phyloP scores from a whole-genome alignment of 1,140 invertebrate genomes.

The Pararge aegeria region DNA sequence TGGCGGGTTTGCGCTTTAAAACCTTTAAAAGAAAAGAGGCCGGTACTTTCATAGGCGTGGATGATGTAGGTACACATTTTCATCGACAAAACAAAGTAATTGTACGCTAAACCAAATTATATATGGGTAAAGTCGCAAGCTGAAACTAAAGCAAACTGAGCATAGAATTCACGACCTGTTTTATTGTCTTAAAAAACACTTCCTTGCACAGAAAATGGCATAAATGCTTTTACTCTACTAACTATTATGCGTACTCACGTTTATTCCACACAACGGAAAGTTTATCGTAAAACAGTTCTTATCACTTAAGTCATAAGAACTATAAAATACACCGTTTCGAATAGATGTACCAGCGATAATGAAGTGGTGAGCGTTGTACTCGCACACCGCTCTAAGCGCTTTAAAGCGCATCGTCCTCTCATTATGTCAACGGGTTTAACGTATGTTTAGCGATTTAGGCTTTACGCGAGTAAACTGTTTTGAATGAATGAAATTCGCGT shows the following conservation, averaged over 20 bases:
- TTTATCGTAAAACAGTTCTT: background rate
- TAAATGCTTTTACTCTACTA: background rate
- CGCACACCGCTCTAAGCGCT: background rate
- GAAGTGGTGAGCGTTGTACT: background rate
- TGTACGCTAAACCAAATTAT: too few relatives aligned
- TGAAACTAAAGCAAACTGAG: background rate
- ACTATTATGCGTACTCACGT: constrained; percentile 1
- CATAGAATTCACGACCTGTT: background rate
- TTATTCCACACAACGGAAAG: background rate
- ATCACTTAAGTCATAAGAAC: background rate
- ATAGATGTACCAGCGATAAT: background rate
- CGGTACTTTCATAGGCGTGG: too few relatives aligned
- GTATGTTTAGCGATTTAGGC: background rate
- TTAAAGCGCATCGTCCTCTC: constrained; percentile 3
- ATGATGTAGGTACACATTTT: too few relatives aligned
- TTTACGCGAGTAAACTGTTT: background rate
- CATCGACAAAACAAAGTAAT: too few relatives aligned
- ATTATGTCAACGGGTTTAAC: background rate
- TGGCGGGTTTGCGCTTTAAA: too few relatives aligned
- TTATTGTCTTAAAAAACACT: background rate
- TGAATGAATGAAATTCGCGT: background rate
- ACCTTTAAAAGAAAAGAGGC: too few relatives aligned
- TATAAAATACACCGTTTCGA: background rate
- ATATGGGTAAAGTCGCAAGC: too few relatives aligned
- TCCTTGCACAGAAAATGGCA: background rate